Conservation (phyloP, 2,797 vertebrate genomes). For the Jordanella pulchra region DNA sequence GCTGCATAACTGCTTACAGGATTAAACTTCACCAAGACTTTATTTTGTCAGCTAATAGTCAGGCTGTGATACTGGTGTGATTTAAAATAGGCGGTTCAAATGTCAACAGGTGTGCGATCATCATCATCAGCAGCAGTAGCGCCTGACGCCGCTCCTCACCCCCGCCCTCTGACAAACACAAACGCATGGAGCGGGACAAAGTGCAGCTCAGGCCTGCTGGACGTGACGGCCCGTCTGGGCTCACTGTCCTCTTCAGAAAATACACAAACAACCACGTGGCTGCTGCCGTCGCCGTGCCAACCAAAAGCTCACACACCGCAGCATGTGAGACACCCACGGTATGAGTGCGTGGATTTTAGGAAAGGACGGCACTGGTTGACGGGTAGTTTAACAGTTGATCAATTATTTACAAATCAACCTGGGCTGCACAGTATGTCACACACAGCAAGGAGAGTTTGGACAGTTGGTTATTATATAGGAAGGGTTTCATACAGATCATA, state of each 20-base stretch:
- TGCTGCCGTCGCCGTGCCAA: constrained; percentile 17
- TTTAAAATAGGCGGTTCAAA: constrained; percentile 8
- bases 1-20: not conserved
- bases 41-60: not conserved
- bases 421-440: not conserved
- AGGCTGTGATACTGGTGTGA: not conserved
- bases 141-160: constrained; percentile 26
- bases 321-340: constrained; percentile 9
- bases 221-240: constrained; percentile 15
- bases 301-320: constrained; percentile 8
- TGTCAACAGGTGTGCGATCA: constrained; percentile 51
- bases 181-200: constrained; percentile 28
- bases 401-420: not conserved
- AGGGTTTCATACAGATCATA: not conserved
- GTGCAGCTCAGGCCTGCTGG: constrained; percentile 27
- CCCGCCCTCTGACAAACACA: no score
- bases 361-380: constrained; percentile 13
- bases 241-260: constrained; percentile 6
- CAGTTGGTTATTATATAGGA: not conserved
- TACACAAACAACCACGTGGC: constrained; percentile 23
- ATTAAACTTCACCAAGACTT: not conserved
- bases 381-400: not conserved
- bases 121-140: constrained; percentile 35
- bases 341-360: not conserved
- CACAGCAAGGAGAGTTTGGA: not conserved